Evolutionary conservation across 2,797 vertebrate species (phyloP), one percentile per base, ranked within the genome.

Genomic region (Arrhamphus sclerolepis): DNA sequence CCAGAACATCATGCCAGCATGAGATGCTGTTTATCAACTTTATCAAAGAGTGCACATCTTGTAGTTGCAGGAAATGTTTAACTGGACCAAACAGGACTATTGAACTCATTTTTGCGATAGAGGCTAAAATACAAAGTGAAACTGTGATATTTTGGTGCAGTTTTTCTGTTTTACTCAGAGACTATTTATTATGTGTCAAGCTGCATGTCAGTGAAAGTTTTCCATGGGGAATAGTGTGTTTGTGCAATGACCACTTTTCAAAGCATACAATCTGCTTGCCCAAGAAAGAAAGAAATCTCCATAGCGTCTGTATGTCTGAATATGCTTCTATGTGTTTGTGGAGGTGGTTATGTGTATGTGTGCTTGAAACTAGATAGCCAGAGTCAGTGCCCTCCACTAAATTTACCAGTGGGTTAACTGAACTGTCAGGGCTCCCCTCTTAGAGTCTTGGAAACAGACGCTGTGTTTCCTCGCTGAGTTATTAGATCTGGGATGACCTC

Each of bases 331-430:
- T 69, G 62, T 71, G 61, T 59, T 64, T 48, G 50, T 52, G 55
- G 53, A 56, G n/a, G 57, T 57, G 54, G 61, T 57, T 26, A 46
- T 68, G 53, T 69, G 24, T 61, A 49, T 43, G 72, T 60, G 60
- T 66, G 55, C 18, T 52, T 85, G 89, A 88, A 92, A 93, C 69
- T 52, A 78, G 86, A 93, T 89, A 86, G 68, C 64, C 72, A 62
- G 56, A 85, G 73, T 62, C 75, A 40, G 78, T 85, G 76, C 78
- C 77, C 76, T 53, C 82, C 78, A 87, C 89, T 92, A 94, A 92
- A 94, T 92, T 92, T 91, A 91, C 89, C 87, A 81, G 61, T 72
- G 74, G 82, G 90, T 89, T 83, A 91, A 87, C 83, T 76, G 84
- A 89, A 81, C 82, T 85, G 84, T 82, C 83, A 89, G 86, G 82